Conservation (phyloP, 2,797 vertebrate species). For the Coregonus sp. region DNA sequence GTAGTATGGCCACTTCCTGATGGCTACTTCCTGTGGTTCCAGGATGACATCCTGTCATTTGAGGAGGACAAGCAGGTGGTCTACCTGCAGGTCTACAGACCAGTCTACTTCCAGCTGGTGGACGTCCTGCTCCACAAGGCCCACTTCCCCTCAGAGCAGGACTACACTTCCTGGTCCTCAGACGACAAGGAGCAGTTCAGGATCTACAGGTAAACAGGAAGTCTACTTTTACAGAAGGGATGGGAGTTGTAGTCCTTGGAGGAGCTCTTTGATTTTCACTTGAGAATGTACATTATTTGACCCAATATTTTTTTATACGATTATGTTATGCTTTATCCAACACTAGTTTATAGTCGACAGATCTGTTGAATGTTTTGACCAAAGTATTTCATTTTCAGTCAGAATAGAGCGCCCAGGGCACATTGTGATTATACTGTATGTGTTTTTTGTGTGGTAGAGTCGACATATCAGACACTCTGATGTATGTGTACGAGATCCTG, state of each 20-base stretch:
- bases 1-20: background rate
- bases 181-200: constrained; percentile 98
- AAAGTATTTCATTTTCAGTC: background rate
- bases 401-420: background rate
- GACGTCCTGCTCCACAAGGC: constrained; percentile 95
- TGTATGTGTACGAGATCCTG: constrained; percentile 98
- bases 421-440: background rate
- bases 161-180: constrained; percentile 89
- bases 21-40: constrained; percentile 19
- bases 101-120: constrained; percentile 95
- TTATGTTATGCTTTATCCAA: background rate
- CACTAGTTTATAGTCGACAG: background rate
- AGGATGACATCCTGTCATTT: constrained; percentile 96
- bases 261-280: background rate
- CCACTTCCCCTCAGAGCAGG: constrained; percentile 90
- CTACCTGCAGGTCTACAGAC: constrained; percentile 95
- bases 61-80: constrained; percentile 90
- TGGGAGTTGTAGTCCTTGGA: background rate
- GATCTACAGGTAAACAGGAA: constrained; percentile 86
- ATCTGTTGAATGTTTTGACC: background rate
- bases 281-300: background rate
- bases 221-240: background rate
- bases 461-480: constrained; percentile 97
- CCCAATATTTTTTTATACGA: background rate
- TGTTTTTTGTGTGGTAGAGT: constrained; percentile 75